Evolutionary conservation across 2,888 invertebrate genomes (phyloP), one percentile per base, ranked within the genome.

Genomic region (Cylloceria caligata): DNA sequence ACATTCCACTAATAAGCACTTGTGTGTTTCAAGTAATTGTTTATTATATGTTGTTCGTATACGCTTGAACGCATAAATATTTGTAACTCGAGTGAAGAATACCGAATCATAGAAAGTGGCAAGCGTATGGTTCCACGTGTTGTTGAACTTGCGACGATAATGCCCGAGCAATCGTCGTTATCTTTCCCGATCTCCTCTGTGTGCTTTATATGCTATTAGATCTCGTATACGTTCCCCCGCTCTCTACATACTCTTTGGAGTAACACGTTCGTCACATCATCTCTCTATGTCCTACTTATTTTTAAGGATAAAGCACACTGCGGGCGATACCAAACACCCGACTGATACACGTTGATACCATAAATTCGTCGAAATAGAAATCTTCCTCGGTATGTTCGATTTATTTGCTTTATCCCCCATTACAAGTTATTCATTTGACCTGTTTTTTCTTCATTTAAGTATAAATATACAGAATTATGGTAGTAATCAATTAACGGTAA

Each of bases 131-230:
- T 74, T 74, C 80, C 80, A 80, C 34, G 85, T 85, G 87, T 86
- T 87, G 85, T 87, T 87, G 85, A 87, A 87, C 86, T 85, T 87
- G 82, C 75, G 60, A 78, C 82, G 85, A 85, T 86, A 85, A 86
- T 85, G 86, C 55, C 65, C 71, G 45, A 21, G 62, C 11, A 24
- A 13, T 55, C 47, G 19, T 34, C 39, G 65, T 65, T 64, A 24
- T 49, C 65, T 64, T 30, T n/a, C 52, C 36, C 36, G 19, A 62
- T 71, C 64, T 71, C 36, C 27, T 60, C 49, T 62, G 19, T 24
- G 7, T 24, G 24, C 19, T 42, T 42, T 19, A 16, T 42, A 27
- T 67, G 36, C 39, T 49, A 72, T 62, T 62, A n/a, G 47, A 34
- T 62, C 42, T 60, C 72, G 47, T 21, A 11, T 21, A n/a, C 30